A percentile compares a stretch with the other conserved stretches of the same genome.
phyloP scores from a whole-genome alignment of 2,797 vertebrate genomes.

The Netta rufina region DNA sequence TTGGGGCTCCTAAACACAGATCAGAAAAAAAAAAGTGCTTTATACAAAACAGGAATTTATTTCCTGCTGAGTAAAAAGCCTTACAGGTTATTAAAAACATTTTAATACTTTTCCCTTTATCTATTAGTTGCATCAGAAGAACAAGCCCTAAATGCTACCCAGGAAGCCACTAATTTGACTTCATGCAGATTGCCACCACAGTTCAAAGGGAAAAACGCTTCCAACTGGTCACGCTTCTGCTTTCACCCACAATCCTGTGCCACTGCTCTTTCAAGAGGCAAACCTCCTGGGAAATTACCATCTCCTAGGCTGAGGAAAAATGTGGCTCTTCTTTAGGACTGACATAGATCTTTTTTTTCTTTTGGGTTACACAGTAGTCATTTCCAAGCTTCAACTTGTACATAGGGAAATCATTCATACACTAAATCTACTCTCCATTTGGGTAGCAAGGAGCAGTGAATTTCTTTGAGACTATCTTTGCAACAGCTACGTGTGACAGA shows the following conservation, averaged over 20 bases:
- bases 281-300: background rate
- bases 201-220: background rate
- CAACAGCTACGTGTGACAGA: background rate
- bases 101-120: background rate
- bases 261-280: background rate
- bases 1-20: background rate
- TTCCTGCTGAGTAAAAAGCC: background rate
- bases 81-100: background rate
- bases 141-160: background rate
- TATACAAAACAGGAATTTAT: background rate
- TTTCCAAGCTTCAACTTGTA: background rate
- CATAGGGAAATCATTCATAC: background rate
- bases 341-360: background rate
- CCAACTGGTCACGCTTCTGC: background rate
- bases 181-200: background rate
- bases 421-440: background rate
- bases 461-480: background rate
- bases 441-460: background rate
- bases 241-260: background rate
- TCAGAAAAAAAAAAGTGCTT: background rate
- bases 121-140: background rate
- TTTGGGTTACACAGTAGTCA: background rate
- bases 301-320: background rate
- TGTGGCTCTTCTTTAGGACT: background rate
- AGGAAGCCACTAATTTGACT: background rate